Evolutionary conservation across 2,888 invertebrate genomes (phyloP).

Genomic region (Ametastegia equiseti): DNA sequence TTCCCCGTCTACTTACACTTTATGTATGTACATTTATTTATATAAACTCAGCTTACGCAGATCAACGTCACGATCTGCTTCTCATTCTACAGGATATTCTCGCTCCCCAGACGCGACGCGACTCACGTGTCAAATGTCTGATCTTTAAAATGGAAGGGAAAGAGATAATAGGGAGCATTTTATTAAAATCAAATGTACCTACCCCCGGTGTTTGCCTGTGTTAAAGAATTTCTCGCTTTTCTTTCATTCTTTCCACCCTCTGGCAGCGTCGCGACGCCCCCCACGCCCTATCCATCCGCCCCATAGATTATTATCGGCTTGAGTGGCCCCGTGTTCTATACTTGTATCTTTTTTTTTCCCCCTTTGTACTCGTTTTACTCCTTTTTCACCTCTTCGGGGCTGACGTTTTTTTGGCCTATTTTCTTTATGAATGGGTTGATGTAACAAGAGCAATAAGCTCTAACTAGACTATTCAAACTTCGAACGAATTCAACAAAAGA

Average conservation of each 20-base stretch:
- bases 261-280: too few species aligned
- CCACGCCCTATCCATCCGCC: too few species aligned
- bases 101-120: not conserved
- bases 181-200: conserved; percentile 24
- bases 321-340: not conserved
- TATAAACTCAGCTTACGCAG: not conserved
- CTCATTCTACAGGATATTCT: not conserved
- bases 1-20: not conserved
- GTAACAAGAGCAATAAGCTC: conserved; percentile 17
- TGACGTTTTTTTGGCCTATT: not conserved
- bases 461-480: conserved; percentile 49
- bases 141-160: not conserved
- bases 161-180: not conserved
- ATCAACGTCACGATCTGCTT: conserved; percentile 14
- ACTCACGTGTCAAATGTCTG: conserved; percentile 8
- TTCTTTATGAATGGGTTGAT: conserved; percentile 1
- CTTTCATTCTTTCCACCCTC: not conserved
- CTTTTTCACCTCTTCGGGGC: not conserved
- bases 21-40: not conserved
- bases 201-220: not conserved
- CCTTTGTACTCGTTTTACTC: not conserved
- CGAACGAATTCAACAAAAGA: conserved; percentile 2
- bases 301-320: not conserved
- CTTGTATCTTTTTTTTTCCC: not conserved
- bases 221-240: not conserved